Evolutionary conservation across 2,113 vertebrate genomes (phyloP).

Genomic region (Sisor rabdophorus): DNA sequence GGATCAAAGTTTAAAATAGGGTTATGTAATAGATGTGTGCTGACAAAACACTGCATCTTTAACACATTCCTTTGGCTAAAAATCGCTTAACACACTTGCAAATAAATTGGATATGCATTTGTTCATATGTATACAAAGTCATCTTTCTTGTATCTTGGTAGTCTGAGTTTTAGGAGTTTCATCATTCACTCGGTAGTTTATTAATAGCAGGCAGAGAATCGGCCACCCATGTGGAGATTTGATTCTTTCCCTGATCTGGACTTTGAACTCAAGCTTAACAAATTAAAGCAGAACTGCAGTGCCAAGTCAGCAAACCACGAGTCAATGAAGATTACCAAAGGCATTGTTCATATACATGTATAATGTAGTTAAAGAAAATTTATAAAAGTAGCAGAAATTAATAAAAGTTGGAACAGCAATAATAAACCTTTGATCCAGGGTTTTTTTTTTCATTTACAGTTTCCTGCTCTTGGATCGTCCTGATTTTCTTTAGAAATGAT

Average conservation of each 20-base stretch:
- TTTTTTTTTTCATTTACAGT: conserved; percentile 3
- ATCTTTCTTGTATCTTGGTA: conserved; percentile 19
- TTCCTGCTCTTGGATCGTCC: conserved; percentile 25
- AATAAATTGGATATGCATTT: not conserved
- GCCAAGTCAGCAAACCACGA: conserved; percentile 46
- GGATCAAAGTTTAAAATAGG: conserved; percentile 11
- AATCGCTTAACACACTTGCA: not conserved
- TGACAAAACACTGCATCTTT: conserved; percentile 21
- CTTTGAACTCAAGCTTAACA: conserved; percentile 40
- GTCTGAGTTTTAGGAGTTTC: conserved; percentile 44
- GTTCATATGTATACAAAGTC: conserved; percentile 21
- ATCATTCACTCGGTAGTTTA: conserved; percentile 48
- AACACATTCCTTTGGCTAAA: not conserved
- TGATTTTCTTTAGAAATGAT: conserved; percentile 24
- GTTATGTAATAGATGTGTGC: conserved; percentile 12
- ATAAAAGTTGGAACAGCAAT: not conserved
- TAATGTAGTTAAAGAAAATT: not conserved
- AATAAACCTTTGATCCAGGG: not conserved
- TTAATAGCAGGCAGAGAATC: conserved; percentile 52
- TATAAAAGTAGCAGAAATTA: not conserved
- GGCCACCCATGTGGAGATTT: conserved; percentile 40
- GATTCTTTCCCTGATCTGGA: conserved; percentile 43
- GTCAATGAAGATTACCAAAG: conserved; percentile 26
- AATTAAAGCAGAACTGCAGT: conserved; percentile 36
- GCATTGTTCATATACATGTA: not conserved